Conservation (phyloP, 2,797 vertebrate genomes). For the Orientallactaga sibirica region DNA sequence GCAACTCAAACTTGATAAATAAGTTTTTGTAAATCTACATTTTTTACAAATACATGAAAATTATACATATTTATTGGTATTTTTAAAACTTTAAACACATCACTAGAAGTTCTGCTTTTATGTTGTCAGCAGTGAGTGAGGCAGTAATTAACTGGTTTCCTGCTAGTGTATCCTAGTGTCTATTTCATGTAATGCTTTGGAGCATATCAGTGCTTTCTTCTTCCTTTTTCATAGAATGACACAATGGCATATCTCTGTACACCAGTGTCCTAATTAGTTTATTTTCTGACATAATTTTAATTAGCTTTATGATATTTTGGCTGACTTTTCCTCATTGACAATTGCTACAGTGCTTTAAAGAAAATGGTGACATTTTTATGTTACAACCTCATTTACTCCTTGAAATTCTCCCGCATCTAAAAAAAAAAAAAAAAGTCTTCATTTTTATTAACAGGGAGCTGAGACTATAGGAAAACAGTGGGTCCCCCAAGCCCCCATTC, state of each 20-base stretch:
- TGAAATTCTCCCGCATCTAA: conserved; percentile 27
- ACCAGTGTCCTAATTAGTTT: conserved; percentile 82
- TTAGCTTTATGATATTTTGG: conserved; percentile 75
- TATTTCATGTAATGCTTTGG: conserved; percentile 63
- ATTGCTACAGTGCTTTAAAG: conserved; percentile 37
- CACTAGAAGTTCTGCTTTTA: conserved; percentile 64
- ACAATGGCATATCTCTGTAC: conserved; percentile 77
- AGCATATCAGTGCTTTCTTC: conserved; percentile 66
- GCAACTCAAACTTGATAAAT: conserved; percentile 38
- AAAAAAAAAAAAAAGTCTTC: conserved; percentile 17
- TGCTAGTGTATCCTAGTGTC: conserved; percentile 50
- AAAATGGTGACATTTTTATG: conserved; percentile 19
- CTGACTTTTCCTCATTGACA: conserved; percentile 72
- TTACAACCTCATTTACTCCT: conserved; percentile 61
- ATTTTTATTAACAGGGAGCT: conserved; percentile 22
- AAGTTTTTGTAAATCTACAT: neutral
- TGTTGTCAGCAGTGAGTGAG: conserved; percentile 69
- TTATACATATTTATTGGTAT: neutral
- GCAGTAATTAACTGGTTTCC: conserved; percentile 77
- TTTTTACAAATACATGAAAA: neutral
- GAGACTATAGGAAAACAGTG: conserved; percentile 43
- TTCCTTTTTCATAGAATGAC: conserved; percentile 54
- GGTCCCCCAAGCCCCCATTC: neutral
- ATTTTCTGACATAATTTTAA: conserved; percentile 80
- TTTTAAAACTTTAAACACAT: conserved; percentile 59